Percentiles rank a stretch among this genome's conserved stretches.
Conservation (phyloP, 2,113 vertebrate genomes). For the Periophthalmus modestus region DNA sequence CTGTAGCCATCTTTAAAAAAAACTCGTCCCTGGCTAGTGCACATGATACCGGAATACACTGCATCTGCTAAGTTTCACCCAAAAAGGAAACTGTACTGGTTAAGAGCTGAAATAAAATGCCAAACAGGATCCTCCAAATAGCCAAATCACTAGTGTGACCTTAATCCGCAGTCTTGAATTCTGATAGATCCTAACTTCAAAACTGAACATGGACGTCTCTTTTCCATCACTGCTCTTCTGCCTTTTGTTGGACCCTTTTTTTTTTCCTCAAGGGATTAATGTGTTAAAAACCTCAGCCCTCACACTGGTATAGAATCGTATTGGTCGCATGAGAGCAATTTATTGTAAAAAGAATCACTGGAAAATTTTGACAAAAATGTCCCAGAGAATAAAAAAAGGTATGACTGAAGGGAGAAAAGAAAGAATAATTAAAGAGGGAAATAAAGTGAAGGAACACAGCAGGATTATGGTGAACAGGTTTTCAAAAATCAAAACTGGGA, state of each 20-base stretch:
- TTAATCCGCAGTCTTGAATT: conserved; percentile 53
- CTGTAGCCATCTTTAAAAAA: conserved; percentile 6
- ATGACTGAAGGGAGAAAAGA: background rate
- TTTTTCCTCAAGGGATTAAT: conserved; percentile 58
- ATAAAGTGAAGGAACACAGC: background rate
- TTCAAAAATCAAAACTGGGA: too few species aligned
- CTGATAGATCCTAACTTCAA: conserved; percentile 53
- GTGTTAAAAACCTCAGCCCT: conserved; percentile 45
- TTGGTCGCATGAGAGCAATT: conserved; percentile 10
- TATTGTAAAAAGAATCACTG: background rate
- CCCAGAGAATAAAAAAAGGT: background rate
- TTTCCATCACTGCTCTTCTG: conserved; percentile 47
- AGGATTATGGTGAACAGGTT: too few species aligned
- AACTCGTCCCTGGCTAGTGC: conserved; percentile 8
- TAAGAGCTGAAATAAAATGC: conserved; percentile 26
- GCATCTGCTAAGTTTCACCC: conserved; percentile 10
- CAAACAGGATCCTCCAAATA: conserved; percentile 32
- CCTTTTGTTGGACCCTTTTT: conserved; percentile 52
- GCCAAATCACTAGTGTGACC: conserved; percentile 52
- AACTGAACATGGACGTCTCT: conserved; percentile 47
- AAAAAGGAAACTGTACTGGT: conserved; percentile 14
- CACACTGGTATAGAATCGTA: conserved; percentile 51
- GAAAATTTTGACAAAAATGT: background rate
- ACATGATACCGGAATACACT: conserved; percentile 23
- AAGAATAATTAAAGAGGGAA: background rate